Conservation (phyloP, 1,140 invertebrate species). For the Drosophila gunungcola region DNA sequence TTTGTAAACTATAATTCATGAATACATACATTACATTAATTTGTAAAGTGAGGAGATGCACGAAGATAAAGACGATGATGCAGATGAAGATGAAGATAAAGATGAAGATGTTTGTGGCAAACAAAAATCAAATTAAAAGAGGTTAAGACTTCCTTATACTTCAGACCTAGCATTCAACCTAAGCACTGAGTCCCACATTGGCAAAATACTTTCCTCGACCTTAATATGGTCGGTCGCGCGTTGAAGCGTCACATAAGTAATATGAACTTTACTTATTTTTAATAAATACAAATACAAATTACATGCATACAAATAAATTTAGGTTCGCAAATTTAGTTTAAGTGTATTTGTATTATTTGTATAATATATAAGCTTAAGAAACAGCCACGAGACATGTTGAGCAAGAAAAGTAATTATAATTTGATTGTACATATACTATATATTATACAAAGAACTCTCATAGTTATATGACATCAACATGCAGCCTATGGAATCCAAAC, state of each 20-base stretch:
- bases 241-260: slow-evolving; percentile 44
- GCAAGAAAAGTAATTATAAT: slow-evolving; percentile 43
- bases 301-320: slow-evolving; percentile 61
- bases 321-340: slow-evolving; percentile 58
- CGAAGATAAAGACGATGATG: no score
- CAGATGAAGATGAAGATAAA: no score
- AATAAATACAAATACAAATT: slow-evolving; percentile 45
- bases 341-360: slow-evolving; percentile 82
- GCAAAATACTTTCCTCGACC: slow-evolving; percentile 13
- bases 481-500: slow-evolving; percentile 49
- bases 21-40: slow-evolving; percentile 29
- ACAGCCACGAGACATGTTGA: slow-evolving; percentile 34
- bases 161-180: slow-evolving; percentile 32
- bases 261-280: slow-evolving; percentile 59
- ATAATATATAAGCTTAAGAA: slow-evolving; percentile 63
- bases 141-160: slow-evolving; percentile 41
- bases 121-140: slow-evolving; percentile 41
- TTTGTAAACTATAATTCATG: slow-evolving; percentile 62
- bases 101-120: slow-evolving; percentile 6
- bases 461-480: slow-evolving; percentile 54
- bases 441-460: slow-evolving; percentile 48
- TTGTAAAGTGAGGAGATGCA: slow-evolving; percentile 20
- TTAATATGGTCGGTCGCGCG: slow-evolving; percentile 43
- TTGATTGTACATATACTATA: slow-evolving; percentile 65
- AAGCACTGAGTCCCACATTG: slow-evolving; percentile 26